Conservation (phyloP, 2,888 invertebrate genomes). For the Drosophila basisetae region DNA sequence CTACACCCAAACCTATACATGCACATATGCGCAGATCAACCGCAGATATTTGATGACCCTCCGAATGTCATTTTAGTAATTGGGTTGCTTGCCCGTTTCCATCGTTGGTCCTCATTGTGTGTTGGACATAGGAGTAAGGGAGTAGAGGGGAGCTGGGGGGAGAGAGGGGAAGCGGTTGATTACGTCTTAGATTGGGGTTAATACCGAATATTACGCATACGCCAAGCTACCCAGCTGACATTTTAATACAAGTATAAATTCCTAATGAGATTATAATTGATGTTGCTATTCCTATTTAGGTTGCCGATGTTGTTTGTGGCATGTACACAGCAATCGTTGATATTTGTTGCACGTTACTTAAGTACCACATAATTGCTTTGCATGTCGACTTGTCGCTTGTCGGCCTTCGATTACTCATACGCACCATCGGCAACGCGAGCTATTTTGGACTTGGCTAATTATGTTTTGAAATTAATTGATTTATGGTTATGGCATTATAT, state of each 20-base stretch:
- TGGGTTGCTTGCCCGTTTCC: slow-evolving; percentile 54
- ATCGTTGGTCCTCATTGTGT: slow-evolving; percentile 30
- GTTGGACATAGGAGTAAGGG: background rate
- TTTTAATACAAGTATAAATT: slow-evolving; percentile 34
- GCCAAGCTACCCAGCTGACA: slow-evolving; percentile 18
- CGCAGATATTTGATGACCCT: slow-evolving; percentile 29
- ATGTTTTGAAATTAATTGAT: slow-evolving; percentile 76
- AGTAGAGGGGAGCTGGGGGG: background rate
- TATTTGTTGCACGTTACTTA: slow-evolving; percentile 39
- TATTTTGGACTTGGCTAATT: slow-evolving; percentile 56
- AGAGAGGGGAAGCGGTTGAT: background rate
- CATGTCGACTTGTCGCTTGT: slow-evolving; percentile 14
- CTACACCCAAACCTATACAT: background rate
- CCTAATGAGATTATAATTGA: slow-evolving; percentile 43
- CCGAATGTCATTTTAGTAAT: slow-evolving; percentile 73
- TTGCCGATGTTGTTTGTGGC: slow-evolving; percentile 5
- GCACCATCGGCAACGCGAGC: slow-evolving; percentile 43
- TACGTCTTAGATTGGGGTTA: slow-evolving; percentile 11
- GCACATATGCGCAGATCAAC: slow-evolving; percentile 5
- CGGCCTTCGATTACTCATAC: slow-evolving; percentile 61
- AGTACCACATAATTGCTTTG: slow-evolving; percentile 64
- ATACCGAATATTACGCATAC: slow-evolving; percentile 43
- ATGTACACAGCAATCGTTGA: background rate
- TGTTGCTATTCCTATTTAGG: slow-evolving; percentile 9
- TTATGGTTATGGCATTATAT: slow-evolving; percentile 61